phyloP scores from a whole-genome alignment of 2,797 vertebrate genomes.

The Botia kubotai region DNA sequence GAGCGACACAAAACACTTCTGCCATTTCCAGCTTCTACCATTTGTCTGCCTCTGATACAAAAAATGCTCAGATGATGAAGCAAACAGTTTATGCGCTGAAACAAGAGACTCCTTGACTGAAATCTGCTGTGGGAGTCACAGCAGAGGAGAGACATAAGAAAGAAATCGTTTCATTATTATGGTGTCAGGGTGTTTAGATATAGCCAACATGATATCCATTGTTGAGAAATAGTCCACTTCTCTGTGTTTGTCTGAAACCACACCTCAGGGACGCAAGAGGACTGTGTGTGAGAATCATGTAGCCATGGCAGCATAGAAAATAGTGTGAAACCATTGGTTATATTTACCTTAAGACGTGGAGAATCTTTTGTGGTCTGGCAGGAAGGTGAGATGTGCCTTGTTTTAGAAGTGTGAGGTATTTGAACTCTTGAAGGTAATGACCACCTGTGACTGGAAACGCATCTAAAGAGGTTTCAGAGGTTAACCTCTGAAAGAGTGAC shows the following conservation, averaged over 20 bases:
- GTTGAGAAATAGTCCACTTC: not conserved
- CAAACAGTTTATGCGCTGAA: conserved; percentile 45
- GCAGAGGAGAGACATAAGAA: conserved; percentile 52
- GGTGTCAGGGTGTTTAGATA: conserved; percentile 30
- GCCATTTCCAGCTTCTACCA: conserved; percentile 31
- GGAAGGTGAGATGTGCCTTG: conserved; percentile 53
- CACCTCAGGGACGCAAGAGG: not conserved
- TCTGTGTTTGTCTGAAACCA: conserved; percentile 16
- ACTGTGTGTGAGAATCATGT: conserved; percentile 40
- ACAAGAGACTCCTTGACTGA: conserved; percentile 51
- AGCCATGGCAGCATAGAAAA: conserved; percentile 27
- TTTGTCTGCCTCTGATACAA: conserved; percentile 24
- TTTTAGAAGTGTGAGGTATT: conserved; percentile 59
- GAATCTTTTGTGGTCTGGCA: conserved; percentile 54
- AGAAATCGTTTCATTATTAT: conserved; percentile 41
- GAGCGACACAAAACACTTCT: conserved; percentile 42
- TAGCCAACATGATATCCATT: conserved; percentile 7
- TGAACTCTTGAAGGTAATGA: conserved; percentile 48
- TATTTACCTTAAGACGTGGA: conserved; percentile 61
- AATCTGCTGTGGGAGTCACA: conserved; percentile 48
- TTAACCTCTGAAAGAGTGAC: conserved; percentile 48
- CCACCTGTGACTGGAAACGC: conserved; percentile 45
- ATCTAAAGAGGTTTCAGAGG: conserved; percentile 49
- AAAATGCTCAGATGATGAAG: conserved; percentile 30
- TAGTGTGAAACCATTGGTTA: conserved; percentile 52